Evolutionary conservation across 2,113 vertebrate species (phyloP).

Genomic region (Nestor notabilis): DNA sequence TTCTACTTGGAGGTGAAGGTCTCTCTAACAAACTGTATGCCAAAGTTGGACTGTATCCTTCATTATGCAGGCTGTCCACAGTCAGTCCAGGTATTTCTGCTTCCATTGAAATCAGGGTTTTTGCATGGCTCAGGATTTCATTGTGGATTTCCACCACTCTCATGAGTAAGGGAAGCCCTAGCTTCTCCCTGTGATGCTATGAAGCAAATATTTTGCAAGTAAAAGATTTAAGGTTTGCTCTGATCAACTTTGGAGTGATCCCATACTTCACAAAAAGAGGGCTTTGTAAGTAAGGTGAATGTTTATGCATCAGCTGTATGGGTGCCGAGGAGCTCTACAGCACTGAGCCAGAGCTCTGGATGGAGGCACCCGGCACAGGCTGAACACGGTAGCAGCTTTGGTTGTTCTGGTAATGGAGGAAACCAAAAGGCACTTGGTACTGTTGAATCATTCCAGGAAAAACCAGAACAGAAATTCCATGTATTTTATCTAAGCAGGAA

Average conservation of each 20-base stretch:
- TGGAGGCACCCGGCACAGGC: background rate
- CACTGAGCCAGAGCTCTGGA: background rate
- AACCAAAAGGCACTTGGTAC: background rate
- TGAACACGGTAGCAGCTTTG: background rate
- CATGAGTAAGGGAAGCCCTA: background rate
- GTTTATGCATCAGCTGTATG: accelerated
- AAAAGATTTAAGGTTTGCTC: background rate
- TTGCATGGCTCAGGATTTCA: background rate
- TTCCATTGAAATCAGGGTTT: background rate
- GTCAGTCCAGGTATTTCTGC: background rate
- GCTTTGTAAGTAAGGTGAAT: background rate
- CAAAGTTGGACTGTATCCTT: background rate
- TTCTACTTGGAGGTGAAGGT: background rate
- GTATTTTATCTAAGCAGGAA: background rate
- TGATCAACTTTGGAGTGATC: background rate
- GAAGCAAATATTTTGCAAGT: background rate
- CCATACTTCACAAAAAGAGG: background rate
- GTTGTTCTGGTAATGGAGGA: background rate
- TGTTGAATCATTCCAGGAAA: background rate
- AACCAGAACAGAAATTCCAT: background rate
- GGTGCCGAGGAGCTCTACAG: background rate
- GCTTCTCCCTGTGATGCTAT: background rate
- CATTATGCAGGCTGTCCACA: background rate
- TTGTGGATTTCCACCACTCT: background rate
- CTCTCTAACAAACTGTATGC: background rate